These are phyloP conservation scores for Philhelius pedissequus DNA, from an alignment of 2,888 invertebrate genomes.

Conservation along the genomic window DNA sequence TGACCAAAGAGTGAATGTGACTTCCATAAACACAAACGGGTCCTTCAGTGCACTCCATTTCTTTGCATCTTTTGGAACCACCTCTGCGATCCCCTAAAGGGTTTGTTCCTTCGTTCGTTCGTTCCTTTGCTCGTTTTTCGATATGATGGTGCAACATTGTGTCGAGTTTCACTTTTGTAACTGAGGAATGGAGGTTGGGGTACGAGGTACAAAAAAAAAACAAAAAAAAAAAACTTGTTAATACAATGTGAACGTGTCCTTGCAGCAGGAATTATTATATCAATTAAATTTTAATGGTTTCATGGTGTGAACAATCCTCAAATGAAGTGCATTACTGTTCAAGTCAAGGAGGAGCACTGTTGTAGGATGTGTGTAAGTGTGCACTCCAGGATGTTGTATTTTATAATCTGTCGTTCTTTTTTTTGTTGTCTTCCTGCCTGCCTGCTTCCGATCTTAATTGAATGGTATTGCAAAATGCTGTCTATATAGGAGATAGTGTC, in stretches of 20 bases:
- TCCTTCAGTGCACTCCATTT: constrained; percentile 46
- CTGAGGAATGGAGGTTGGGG: not conserved
- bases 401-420: constrained; percentile 44
- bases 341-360: constrained; percentile 24
- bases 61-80: constrained; percentile 23
- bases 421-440: not conserved
- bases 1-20: constrained; percentile 64
- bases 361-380: constrained; percentile 59
- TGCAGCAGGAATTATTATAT: constrained; percentile 65
- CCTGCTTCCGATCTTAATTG: constrained; percentile 49
- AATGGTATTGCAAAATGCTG: constrained; percentile 48
- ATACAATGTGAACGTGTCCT: constrained; percentile 63
- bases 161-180: constrained; percentile 19
- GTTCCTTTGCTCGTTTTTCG: not conserved
- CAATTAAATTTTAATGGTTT: constrained; percentile 68
- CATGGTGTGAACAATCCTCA: constrained; percentile 68
- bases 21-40: constrained; percentile 54
- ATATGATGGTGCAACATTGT: constrained; percentile 53
- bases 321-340: constrained; percentile 66
- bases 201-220: not conserved
- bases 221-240: constrained; percentile 35
- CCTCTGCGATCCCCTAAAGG: constrained; percentile 42
- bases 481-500: not conserved
- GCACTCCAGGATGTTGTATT: constrained; percentile 60
- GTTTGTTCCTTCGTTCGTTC: not conserved